Evolutionary conservation across 2,888 invertebrate genomes (phyloP).

Genomic region (Himalopsyche japonica): DNA sequence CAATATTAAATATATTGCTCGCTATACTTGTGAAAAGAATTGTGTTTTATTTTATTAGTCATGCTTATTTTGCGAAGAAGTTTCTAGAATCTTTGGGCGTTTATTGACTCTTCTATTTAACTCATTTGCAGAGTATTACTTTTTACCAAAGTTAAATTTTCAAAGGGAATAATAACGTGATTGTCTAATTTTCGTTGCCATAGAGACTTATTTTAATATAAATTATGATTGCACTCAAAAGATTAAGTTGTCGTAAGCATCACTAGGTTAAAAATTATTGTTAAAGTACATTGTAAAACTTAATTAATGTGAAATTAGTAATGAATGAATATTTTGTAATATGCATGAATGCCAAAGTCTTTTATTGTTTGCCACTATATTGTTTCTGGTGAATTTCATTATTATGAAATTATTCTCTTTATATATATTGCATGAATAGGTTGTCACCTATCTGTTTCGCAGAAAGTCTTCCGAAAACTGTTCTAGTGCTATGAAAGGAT

Average conservation of each 20-base stretch:
- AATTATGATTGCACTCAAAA: not conserved
- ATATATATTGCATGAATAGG: too few species aligned
- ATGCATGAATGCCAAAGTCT: not conserved
- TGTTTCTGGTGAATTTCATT: too few species aligned
- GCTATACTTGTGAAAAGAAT: too few species aligned
- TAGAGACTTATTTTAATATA: not conserved
- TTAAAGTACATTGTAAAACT: not conserved
- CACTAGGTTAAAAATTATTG: not conserved
- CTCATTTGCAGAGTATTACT: not conserved
- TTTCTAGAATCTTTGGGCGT: too few species aligned
- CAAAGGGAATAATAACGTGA: not conserved
- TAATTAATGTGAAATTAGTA: not conserved
- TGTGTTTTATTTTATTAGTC: too few species aligned
- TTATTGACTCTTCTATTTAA: not conserved
- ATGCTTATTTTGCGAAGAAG: too few species aligned
- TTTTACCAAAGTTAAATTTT: not conserved
- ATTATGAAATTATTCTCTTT: too few species aligned
- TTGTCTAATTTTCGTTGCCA: not conserved
- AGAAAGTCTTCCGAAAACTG: too few species aligned
- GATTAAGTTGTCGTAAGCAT: not conserved
- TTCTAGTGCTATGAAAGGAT: too few species aligned
- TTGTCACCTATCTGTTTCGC: too few species aligned
- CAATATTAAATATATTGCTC: too few species aligned
- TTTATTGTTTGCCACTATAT: not conserved
- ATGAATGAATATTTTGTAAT: not conserved